These are phyloP conservation scores for Synanceia verrucosa DNA, from an alignment of 2,797 vertebrate species.

Conservation along the genomic window DNA sequence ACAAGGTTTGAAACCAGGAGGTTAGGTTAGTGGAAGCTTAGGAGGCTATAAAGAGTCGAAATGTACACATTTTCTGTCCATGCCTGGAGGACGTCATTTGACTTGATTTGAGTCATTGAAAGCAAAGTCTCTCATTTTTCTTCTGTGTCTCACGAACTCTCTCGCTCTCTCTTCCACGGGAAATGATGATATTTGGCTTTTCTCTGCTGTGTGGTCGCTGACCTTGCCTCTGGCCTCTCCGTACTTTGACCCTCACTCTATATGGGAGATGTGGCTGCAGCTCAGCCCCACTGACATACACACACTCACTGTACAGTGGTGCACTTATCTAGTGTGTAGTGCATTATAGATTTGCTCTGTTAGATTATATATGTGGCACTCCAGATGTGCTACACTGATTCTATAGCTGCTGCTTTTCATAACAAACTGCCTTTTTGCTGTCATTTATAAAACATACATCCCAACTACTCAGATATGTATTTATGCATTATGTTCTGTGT, in stretches of 20 bases:
- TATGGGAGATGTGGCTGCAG: slow-evolving; percentile 10
- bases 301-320: background rate
- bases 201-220: slow-evolving; percentile 22
- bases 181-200: slow-evolving; percentile 32
- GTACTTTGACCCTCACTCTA: slow-evolving; percentile 39
- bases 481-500: slow-evolving; percentile 7
- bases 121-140: background rate
- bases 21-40: background rate
- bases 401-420: slow-evolving; percentile 3
- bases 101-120: background rate
- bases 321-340: slow-evolving; percentile 11
- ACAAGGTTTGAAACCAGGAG: background rate
- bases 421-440: slow-evolving; percentile 13
- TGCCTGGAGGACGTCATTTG: background rate
- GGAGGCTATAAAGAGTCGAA: background rate
- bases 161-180: background rate
- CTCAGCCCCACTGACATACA: slow-evolving; percentile 12
- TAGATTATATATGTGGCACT: slow-evolving; percentile 1
- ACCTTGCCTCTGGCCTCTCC: slow-evolving; percentile 60
- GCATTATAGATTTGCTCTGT: slow-evolving; percentile 35
- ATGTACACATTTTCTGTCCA: background rate
- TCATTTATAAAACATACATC: slow-evolving; percentile 21
- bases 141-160: background rate
- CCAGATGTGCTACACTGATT: slow-evolving; percentile 2
- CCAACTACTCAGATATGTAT: slow-evolving; percentile 14